Base-by-base conservation (phyloP, 2,113 vertebrate species). In the Pristiophorus japonicus region DNA sequence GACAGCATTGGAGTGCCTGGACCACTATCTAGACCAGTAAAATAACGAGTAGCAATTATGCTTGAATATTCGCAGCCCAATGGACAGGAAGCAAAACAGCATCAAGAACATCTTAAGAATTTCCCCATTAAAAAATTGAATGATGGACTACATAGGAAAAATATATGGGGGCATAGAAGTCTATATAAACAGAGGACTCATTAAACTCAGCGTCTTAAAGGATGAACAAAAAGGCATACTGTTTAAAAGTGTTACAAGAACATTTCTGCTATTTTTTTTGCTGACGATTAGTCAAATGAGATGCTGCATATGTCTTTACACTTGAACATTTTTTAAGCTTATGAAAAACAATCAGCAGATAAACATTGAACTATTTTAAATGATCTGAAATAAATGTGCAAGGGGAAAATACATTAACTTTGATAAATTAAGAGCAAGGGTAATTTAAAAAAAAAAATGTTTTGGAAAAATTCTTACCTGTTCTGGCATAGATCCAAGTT, bases 401-500 rank as follows among this genome's bases (percentile, higher is more conserved):
- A 1, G 27, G n/a, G 0, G 4, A 70, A 47, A 73, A 24, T 47
- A 51, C 24, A 67, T 22, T 16, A n/a, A 55, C 90, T 30, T 30
- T 51, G 30, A 34, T 62, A 34, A 62, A 92, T n/a, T n/a, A n/a
- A n/a, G n/a, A n/a, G n/a, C n/a, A n/a, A n/a, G n/a, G n/a, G n/a
- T n/a, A n/a, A n/a, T n/a, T n/a, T n/a, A n/a, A n/a, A n/a, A n/a
- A n/a, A n/a, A n/a, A n/a, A 12, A 62, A n/a, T 22, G 18, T 38
- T 63, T 65, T 92, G 38, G 6, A 63, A 1, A 59, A 96, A 96
- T 96, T 70, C 66, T 55, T 97, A 98, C 98, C 98, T 99, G 99
- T 97, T 99, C 99, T 62, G 99, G 99, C 99, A 99, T 99, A 95
- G 99, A 99, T 97, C 99, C 99, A 88, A 99, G 99, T 97, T 99